Evolutionary conservation across 1,140 invertebrate genomes (phyloP), one percentile per base, ranked within the genome.

Genomic region (Papilio glaucus): DNA sequence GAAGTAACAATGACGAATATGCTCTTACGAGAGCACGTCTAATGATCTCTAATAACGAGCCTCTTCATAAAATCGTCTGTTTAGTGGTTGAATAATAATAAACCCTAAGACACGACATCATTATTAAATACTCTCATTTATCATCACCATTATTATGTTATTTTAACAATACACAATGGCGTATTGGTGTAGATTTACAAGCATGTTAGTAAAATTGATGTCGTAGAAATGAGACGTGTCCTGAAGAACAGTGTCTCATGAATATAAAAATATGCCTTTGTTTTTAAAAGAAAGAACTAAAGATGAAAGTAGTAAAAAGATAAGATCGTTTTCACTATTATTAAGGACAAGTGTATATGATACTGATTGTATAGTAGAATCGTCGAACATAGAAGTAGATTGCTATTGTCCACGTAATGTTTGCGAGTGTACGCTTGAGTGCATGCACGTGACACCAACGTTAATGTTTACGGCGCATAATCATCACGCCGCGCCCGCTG

Each of bases 391-490:
- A 49, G 67, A 69, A 69, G 67, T 53, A 49, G 41, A 69, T 69
- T 69, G 41, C 41, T 69, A 69, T 69, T 49, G 67, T 69, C 42
- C 42, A 37, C 67, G 67, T 69, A 69, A 69, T 69, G 67, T 49
- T 69, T 33, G 41, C 67, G 13, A 53, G 41, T 39, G 67, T 69
- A 69, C 67, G 42, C 41, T 29, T 15, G 67, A 69, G 42, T 69
- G 42, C 67, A 15, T n/a, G 41, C 67, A 69, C 67, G 67, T 69
- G 67, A 69, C 42, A 49, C 67, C 24, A n/a, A 29, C 67, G 41
- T 69, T 69, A 53, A 67, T 53, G 67, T 69, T 69, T 69, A 69
- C 67, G 67, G 67, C 67, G 18, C 37, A 69, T 69, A 69, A 69
- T 69, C 41, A 69, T 69, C 41, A 69, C 41, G 45, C 49, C 21